Evolutionary conservation across 2,797 vertebrate genomes (phyloP).

Genomic region (Anguilla megastoma): DNA sequence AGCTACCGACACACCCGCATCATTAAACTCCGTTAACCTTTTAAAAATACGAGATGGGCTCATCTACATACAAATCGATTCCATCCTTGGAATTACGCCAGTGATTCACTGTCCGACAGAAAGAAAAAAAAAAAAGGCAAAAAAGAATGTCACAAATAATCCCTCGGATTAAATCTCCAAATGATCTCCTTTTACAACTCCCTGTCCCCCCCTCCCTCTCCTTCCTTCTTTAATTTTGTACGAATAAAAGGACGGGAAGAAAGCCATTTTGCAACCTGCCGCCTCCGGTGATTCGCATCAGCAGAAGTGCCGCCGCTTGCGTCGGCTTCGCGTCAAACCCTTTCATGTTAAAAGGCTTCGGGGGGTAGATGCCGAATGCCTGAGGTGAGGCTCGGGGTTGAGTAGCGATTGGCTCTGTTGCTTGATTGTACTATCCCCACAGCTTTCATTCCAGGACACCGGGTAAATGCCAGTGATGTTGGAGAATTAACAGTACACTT

Average conservation of each 20-base stretch:
- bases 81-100: constrained; percentile 65
- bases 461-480: background rate
- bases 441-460: background rate
- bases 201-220: background rate
- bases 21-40: constrained; percentile 46
- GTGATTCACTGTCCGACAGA: constrained; percentile 44
- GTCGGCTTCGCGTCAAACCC: background rate
- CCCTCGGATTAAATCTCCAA: background rate
- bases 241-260: background rate
- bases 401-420: background rate
- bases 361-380: background rate
- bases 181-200: background rate
- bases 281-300: background rate
- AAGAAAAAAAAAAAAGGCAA: background rate
- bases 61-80: constrained; percentile 63
- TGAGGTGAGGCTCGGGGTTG: background rate
- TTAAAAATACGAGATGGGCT: constrained; percentile 25
- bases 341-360: background rate
- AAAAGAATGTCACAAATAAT: constrained; percentile 3
- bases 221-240: background rate
- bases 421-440: background rate
- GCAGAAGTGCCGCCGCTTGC: background rate
- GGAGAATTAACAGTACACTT: background rate
- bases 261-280: background rate
- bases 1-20: constrained; percentile 12